Conservation (phyloP, 2,888 invertebrate species). For the Hybos culiciformis region DNA sequence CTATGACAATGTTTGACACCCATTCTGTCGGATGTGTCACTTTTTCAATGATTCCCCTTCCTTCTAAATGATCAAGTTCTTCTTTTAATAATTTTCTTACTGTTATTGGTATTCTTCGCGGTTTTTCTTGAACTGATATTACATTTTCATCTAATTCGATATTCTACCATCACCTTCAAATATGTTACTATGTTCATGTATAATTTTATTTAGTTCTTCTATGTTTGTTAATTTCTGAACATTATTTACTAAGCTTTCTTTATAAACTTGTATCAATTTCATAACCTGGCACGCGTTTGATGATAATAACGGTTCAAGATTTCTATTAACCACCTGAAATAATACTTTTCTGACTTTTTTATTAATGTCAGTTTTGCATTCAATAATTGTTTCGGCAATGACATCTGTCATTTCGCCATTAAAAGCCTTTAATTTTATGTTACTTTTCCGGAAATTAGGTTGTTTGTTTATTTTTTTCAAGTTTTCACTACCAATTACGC, state of each 20-base stretch:
- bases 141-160: constrained; percentile 8
- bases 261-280: too few species aligned
- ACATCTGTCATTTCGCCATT: too few species aligned
- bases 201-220: neutral
- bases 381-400: neutral
- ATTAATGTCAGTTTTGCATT: neutral
- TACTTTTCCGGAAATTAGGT: too few species aligned
- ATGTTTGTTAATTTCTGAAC: too few species aligned
- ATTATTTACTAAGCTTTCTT: too few species aligned
- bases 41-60: constrained; percentile 2
- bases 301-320: too few species aligned
- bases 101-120: constrained; percentile 5
- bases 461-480: too few species aligned
- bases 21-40: constrained; percentile 4
- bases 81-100: neutral
- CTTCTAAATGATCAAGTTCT: constrained; percentile 1
- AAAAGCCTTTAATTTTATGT: too few species aligned
- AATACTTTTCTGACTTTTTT: too few species aligned
- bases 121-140: neutral
- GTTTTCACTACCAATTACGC: too few species aligned
- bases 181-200: constrained; percentile 9
- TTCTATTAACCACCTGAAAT: too few species aligned
- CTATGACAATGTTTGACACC: constrained; percentile 6
- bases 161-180: constrained; percentile 8
- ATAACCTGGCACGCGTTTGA: too few species aligned